phyloP scores from a whole-genome alignment of 1,140 invertebrate genomes.

The Lordiphosa mommai region DNA sequence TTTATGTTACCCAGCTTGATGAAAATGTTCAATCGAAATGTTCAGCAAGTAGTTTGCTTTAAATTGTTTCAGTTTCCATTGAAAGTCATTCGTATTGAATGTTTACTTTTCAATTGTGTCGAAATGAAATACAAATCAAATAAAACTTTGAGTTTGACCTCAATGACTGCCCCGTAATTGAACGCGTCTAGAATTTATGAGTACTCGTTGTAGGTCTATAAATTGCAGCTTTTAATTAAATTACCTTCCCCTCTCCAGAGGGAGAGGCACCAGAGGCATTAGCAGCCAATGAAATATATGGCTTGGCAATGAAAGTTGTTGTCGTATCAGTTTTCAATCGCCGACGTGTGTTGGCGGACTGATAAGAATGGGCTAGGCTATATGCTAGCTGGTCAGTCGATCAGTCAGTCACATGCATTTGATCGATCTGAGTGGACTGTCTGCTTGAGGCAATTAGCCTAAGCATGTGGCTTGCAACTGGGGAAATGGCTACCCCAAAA shows the following conservation, averaged over 20 bases:
- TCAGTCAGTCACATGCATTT: constrained; percentile 45
- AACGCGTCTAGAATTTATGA: constrained; percentile 62
- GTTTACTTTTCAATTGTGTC: neutral
- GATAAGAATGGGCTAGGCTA: constrained; percentile 17
- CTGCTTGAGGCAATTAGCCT: constrained; percentile 27
- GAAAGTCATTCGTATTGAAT: neutral
- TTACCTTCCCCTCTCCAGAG: constrained; percentile 10
- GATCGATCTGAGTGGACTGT: constrained; percentile 42
- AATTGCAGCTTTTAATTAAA: constrained; percentile 67
- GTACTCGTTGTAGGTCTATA: constrained; percentile 39
- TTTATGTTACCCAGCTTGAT: too few species aligned
- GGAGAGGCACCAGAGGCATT: neutral
- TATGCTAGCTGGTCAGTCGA: neutral
- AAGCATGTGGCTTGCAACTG: constrained; percentile 9
- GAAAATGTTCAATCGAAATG: too few species aligned
- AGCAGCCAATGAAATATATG: neutral
- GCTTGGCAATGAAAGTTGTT: constrained; percentile 40
- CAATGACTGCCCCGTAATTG: constrained; percentile 40
- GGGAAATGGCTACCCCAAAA: constrained; percentile 9
- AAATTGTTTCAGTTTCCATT: neutral
- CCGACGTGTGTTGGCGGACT: constrained; percentile 39
- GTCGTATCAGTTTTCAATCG: constrained; percentile 47
- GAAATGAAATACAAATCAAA: constrained; percentile 35
- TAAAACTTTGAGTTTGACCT: constrained; percentile 42
- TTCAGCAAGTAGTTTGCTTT: neutral